Conservation (phyloP, 2,113 vertebrate genomes). For the Eptesicus fuscus region DNA sequence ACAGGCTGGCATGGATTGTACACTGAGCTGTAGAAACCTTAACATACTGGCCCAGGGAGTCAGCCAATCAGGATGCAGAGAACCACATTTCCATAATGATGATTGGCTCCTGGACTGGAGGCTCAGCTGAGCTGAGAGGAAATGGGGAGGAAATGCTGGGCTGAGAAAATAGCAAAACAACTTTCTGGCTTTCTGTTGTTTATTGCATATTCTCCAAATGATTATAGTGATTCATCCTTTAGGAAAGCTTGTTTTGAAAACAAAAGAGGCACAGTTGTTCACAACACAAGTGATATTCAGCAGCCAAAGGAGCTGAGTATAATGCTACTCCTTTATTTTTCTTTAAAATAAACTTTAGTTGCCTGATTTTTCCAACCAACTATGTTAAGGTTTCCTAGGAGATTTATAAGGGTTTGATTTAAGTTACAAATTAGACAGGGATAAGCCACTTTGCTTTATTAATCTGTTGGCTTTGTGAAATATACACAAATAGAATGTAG, state of each 20-base stretch:
- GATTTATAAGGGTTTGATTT: not conserved
- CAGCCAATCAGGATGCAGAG: constrained; percentile 69
- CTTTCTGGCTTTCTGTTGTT: constrained; percentile 53
- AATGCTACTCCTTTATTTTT: not conserved
- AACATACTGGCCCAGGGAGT: not conserved
- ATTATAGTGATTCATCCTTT: constrained; percentile 47
- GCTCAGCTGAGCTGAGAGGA: constrained; percentile 20
- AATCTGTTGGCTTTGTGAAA: constrained; percentile 56
- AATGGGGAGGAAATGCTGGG: not conserved
- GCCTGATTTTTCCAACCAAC: not conserved
- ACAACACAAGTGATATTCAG: not conserved
- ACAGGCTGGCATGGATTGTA: not conserved
- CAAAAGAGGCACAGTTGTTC: constrained; percentile 14
- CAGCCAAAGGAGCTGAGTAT: not conserved
- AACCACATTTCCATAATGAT: constrained; percentile 65
- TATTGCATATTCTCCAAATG: constrained; percentile 43
- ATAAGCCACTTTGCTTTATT: constrained; percentile 47
- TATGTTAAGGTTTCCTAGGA: not conserved
- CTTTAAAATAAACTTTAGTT: constrained; percentile 11
- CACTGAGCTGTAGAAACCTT: not conserved
- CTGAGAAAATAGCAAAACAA: constrained; percentile 30
- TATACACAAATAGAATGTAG: not conserved
- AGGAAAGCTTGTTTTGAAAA: constrained; percentile 59
- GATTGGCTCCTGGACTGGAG: constrained; percentile 66
- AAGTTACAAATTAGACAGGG: constrained; percentile 38